phyloP scores from a whole-genome alignment of 2,888 invertebrate genomes.

The Eristalinus sepulchralis region DNA sequence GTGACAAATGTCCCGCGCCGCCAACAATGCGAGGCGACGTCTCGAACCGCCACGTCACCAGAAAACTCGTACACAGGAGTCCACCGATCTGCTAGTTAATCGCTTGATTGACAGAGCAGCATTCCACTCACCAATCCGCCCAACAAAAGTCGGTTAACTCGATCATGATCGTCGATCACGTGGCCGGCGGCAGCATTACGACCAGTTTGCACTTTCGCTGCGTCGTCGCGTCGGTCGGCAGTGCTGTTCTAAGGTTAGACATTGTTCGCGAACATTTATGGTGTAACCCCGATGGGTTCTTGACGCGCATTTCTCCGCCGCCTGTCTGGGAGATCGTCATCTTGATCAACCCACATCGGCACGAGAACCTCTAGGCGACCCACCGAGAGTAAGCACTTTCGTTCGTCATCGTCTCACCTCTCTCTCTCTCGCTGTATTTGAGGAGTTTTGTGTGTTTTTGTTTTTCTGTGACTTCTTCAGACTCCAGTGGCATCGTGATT shows the following conservation, averaged over 20 bases:
- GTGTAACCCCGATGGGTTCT: neutral
- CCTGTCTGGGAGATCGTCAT: neutral
- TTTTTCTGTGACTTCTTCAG: neutral
- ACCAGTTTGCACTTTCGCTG: slow-evolving; percentile 13
- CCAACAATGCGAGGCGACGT: neutral
- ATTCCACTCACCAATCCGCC: neutral
- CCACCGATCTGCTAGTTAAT: neutral
- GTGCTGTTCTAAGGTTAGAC: slow-evolving; percentile 1
- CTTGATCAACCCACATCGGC: neutral
- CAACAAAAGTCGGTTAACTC: neutral
- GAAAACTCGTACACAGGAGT: neutral
- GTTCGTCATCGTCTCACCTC: neutral
- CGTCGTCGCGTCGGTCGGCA: neutral
- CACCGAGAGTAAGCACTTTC: slow-evolving; percentile 7
- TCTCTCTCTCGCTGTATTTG: neutral
- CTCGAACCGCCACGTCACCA: neutral
- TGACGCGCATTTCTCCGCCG: slow-evolving; percentile 1
- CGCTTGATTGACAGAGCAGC: neutral
- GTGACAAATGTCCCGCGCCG: neutral
- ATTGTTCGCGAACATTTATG: neutral
- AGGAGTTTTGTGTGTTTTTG: neutral
- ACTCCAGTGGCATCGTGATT: slow-evolving; percentile 1
- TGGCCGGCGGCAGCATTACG: neutral
- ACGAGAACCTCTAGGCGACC: slow-evolving; percentile 13
- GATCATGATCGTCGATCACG: neutral